Base-by-base conservation (phyloP, 2,888 invertebrate genomes). In the Lutraria lutraria region DNA sequence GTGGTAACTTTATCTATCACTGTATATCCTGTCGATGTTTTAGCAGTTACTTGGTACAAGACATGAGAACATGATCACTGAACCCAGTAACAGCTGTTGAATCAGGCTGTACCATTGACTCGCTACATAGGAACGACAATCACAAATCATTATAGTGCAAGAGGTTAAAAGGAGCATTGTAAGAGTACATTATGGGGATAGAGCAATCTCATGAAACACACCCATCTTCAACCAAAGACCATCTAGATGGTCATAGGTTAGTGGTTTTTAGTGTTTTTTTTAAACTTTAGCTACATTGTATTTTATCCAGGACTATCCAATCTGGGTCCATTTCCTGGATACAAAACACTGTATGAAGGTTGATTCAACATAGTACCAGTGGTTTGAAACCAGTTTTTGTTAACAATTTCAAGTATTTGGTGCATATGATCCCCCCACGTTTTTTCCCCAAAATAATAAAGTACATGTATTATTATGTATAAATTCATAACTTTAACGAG, bases 201-300 rank as follows among this genome's bases (percentile, higher is more conserved):
- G 91, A 88, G 87, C 91, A 89, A 83, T 92, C 90, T 16, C 93
- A 89, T 89, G 91, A 87, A 72, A 90, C 88, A n/a, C 81, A 76
- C 34, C 89, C 68, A 21, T 88, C 91, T 53, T 79, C 76, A 29
- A 88, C 84, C 25, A 90, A 87, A 76, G 90, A 92, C 68, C 88
- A 86, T 29, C 56, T 89, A 16, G 90, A 90, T 76, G 91, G 91
- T 16, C 88, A 81, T 81, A 90, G 89, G 90, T 90, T 76, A 16
- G 76, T 76, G 13, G 13, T 31, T n/a, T 12, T 63, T 1, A 0
- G 12, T 0, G 12, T 10, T n/a, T 21, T 1, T 63, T 63, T n/a
- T 63, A 25, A 4, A 63, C n/a, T 63, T 63, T 4, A 25, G 10
- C 12, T 25, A 63, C 6, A 15, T 21, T 15, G 60, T 63, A 16